Base-by-base conservation (phyloP, 1,140 invertebrate species). In the Drosophila mojavensis region DNA sequence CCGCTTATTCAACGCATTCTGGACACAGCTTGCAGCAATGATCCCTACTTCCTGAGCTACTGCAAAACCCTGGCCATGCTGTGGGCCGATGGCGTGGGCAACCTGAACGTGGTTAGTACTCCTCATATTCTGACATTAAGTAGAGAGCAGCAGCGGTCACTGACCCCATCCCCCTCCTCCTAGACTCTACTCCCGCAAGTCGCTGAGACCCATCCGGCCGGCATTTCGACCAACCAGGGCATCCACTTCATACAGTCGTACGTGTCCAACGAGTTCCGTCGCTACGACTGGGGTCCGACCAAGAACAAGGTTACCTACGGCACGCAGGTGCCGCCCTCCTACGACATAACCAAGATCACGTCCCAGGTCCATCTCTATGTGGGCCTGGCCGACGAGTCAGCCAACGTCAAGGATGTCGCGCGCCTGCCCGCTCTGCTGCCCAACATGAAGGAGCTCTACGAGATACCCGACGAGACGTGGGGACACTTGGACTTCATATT, bases 291-390 rank as follows among this genome's bases (percentile, higher is more conserved):
- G 78, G 93, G 93, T 5, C 6, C 6, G 15, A 76, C 70, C 6
- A 84, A 65, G 45, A 94, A 95, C 75, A 56, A 91, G 39, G 60
- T 80, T 41, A 68, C 79, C 7, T 94, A 94, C 61, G 91, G 90
- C 1, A 79, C 82, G 20, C 13, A 78, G 13, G 84, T 68, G 17
- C 94, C 94, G 10, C 94, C 94, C 0, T 70, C 91, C 3, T 95
- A 95, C 73, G 91, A 94, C 50, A 62, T 95, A 5, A 84, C 91
- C 5, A 94, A 94, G 67, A 94, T 96, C 13, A 94, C 94, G 1
- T 53, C 79, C 6, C 95, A 95, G 3, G 88, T 95, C 0, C 94
- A 94, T 2, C 67, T 96, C 1, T 95, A 95, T 74, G 95, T 94
- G 47, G 95, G 95, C 20, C 86, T 93, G 1, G 92, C 94, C 6